A percentile compares a stretch with the other conserved stretches of the same genome.
Evolutionary conservation across 2,113 vertebrate species (phyloP).

Genomic region (Protobothrops mucrosquamatus): DNA sequence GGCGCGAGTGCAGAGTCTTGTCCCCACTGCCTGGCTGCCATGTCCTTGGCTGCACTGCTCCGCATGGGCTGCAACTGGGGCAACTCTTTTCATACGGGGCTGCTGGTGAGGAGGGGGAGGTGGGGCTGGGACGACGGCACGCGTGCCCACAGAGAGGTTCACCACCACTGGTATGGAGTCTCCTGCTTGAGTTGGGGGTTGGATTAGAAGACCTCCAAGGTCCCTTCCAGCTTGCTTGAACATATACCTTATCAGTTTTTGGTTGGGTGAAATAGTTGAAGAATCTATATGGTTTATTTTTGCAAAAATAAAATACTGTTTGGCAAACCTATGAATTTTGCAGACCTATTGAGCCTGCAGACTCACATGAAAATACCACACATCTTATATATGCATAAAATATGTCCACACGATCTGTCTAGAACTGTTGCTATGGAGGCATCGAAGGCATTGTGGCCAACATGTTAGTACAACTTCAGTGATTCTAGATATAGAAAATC

Average conservation of each 20-base stretch:
- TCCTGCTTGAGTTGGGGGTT: too few species aligned
- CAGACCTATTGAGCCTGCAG: not conserved
- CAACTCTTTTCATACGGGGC: too few species aligned
- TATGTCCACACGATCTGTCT: slow-evolving; percentile 5
- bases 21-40: too few species aligned
- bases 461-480: not conserved
- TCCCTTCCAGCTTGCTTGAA: too few species aligned
- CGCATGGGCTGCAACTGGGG: too few species aligned
- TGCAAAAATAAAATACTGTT: slow-evolving; percentile 20
- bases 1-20: too few species aligned
- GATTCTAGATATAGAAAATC: slow-evolving; percentile 3
- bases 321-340: slow-evolving; percentile 27
- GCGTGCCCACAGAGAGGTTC: too few species aligned
- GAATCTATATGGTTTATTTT: slow-evolving; percentile 14
- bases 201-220: too few species aligned
- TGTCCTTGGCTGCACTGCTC: too few species aligned
- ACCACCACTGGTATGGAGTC: too few species aligned
- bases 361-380: slow-evolving; percentile 13
- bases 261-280: not conserved
- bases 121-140: too few species aligned
- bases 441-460: not conserved
- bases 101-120: too few species aligned
- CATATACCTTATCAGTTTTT: not conserved
- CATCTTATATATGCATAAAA: not conserved
- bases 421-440: not conserved